phyloP scores from a whole-genome alignment of 2,113 vertebrate genomes.

The Elachura formosa region DNA sequence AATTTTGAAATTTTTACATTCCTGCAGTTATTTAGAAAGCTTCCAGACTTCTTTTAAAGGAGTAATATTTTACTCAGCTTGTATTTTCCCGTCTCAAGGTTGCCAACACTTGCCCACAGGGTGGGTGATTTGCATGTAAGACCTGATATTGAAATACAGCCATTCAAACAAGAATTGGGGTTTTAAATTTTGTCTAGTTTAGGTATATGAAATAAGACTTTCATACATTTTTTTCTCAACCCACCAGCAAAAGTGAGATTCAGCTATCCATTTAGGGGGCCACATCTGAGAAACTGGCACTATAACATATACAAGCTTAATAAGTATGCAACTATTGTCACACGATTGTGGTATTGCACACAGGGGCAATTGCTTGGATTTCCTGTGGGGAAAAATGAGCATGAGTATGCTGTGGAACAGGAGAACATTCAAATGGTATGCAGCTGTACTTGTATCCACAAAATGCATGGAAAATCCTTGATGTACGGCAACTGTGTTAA shows the following conservation, averaged over 20 bases:
- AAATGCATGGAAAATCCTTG: not conserved
- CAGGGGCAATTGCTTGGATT: constrained; percentile 52
- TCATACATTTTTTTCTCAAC: constrained; percentile 4
- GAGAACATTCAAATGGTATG: not conserved
- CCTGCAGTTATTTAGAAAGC: not conserved
- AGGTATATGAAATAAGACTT: constrained; percentile 19
- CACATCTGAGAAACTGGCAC: constrained; percentile 36
- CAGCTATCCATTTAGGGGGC: constrained; percentile 23
- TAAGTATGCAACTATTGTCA: constrained; percentile 38
- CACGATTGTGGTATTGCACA: constrained; percentile 33
- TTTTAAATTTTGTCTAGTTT: not conserved
- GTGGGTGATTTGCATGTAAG: not conserved
- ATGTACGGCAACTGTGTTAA: not conserved
- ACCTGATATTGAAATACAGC: not conserved
- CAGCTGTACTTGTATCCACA: not conserved
- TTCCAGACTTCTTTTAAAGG: not conserved
- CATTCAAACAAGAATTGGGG: not conserved
- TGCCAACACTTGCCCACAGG: not conserved
- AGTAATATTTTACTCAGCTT: not conserved
- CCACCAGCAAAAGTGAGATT: constrained; percentile 28
- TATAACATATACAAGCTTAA: constrained; percentile 28
- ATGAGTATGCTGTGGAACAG: not conserved
- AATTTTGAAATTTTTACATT: not conserved
- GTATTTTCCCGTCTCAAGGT: not conserved
- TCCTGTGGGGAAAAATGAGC: constrained; percentile 44